Evolutionary conservation across 2,888 invertebrate species (phyloP), one percentile per base, ranked within the genome.

Genomic region (Deladenus siricidicola): DNA sequence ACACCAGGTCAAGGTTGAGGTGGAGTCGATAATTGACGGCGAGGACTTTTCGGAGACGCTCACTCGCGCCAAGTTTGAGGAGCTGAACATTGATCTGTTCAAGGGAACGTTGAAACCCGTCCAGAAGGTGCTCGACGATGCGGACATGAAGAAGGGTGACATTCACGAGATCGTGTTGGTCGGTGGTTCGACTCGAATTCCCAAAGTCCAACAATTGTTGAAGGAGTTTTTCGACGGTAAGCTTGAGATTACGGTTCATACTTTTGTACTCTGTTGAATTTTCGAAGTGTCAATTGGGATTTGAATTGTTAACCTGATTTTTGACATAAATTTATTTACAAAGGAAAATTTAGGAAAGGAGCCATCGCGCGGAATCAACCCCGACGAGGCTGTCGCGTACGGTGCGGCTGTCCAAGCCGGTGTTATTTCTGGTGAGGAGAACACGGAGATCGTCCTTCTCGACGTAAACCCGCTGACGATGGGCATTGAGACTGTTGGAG

Each of bases 401-500:
- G 94, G 94, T 62, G 76, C 76, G 52, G 94, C 96, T 70, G 94
- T 98, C 8, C 94, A 98, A 83, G 96, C 92, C 79, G 96, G 94
- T 73, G 94, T 98, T 1, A 86, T 99, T 62, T 89, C 90, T 64
- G 92, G 96, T 56, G 94, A 94, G 84, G 91, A 94, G 59, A 72
- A 73, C 69, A 78, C 77, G 1, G 91, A 67, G 49, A 69, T 66
- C 14, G 66, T 69, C 1, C 24, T 53, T 14, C 42, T 53, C 67
- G 96, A 99, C 81, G 98, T 98, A 57, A 96, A 94, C 81, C 98
- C 98, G 71, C 85, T 99, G 69, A 96, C 98, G 69, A 86, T 98
- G 87, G 98, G 98, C 82, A 98, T 99, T 79, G 98, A 99, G 83
- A 99, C 98, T 45, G 94, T 96, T 52, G 96, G 98, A 67, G 98